Conservation (phyloP, 2,888 invertebrate species). For the Amorpha juglandis region DNA sequence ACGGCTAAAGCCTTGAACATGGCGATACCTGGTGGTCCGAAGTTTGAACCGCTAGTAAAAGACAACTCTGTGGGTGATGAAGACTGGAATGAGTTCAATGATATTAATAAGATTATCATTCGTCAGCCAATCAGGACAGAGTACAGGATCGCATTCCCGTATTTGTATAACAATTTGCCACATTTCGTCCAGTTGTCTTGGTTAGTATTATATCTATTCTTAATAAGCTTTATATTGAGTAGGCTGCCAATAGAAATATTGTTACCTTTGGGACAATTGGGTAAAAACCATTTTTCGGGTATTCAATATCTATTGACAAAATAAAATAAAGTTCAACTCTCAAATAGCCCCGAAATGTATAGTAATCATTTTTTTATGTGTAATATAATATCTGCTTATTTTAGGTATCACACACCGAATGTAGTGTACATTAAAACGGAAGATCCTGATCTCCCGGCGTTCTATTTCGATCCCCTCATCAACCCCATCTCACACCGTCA, state of each 20-base stretch:
- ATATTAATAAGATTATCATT: slow-evolving; percentile 99
- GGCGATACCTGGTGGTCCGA: slow-evolving; percentile 99
- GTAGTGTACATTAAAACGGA: slow-evolving; percentile 99
- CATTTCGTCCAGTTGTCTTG: slow-evolving; percentile 99
- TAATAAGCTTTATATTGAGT: no score
- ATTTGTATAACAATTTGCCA: slow-evolving; percentile 99
- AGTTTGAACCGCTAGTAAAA: slow-evolving; percentile 99
- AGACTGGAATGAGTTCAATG: slow-evolving; percentile 99
- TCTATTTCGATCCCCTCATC: slow-evolving; percentile 99
- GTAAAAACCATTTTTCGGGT: no score
- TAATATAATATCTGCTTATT: slow-evolving; percentile 18
- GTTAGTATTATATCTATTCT: slow-evolving; percentile 89
- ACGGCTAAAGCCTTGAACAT: slow-evolving; percentile 99
- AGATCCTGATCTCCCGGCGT: slow-evolving; percentile 99
- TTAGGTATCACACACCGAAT: slow-evolving; percentile 99
- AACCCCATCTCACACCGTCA: slow-evolving; percentile 99
- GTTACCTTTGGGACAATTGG: no score
- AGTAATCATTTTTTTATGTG: neutral
- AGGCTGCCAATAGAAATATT: no score
- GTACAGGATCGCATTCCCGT: slow-evolving; percentile 99
- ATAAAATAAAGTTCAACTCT: no score
- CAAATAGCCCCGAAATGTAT: neutral
- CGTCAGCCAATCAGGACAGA: slow-evolving; percentile 99
- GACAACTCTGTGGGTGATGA: slow-evolving; percentile 99
- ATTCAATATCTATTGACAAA: no score